Evolutionary conservation across 2,888 invertebrate genomes (phyloP).

Genomic region (Molorchus minor): DNA sequence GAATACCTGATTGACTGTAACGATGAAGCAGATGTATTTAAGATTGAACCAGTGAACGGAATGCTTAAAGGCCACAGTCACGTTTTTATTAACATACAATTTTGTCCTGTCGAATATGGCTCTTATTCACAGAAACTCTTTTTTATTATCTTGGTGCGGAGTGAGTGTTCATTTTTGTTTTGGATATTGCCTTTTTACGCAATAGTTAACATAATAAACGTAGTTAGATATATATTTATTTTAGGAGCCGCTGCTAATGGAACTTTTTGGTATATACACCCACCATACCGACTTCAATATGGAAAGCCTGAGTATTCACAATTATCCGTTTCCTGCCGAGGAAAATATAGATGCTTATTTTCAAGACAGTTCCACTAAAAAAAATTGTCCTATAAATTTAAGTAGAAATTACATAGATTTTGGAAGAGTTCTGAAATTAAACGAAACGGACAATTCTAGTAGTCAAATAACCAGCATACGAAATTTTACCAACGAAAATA

Average conservation of each 20-base stretch:
- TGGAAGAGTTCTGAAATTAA: conserved; percentile 46
- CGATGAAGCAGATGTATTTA: conserved; percentile 54
- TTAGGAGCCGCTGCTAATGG: conserved; percentile 55
- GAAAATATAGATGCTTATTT: conserved; percentile 50
- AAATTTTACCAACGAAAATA: conserved; percentile 45
- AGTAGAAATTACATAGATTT: conserved; percentile 57
- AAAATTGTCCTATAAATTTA: conserved; percentile 51
- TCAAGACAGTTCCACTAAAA: conserved; percentile 44
- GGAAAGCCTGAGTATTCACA: not conserved
- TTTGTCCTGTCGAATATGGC: conserved; percentile 51
- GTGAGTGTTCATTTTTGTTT: conserved; percentile 50
- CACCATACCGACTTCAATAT: not conserved
- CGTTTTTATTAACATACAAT: conserved; percentile 54
- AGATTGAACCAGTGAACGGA: conserved; percentile 53
- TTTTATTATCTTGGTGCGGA: conserved; percentile 58
- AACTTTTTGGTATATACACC: conserved; percentile 49
- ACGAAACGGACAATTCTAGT: conserved; percentile 10
- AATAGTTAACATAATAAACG: not conserved
- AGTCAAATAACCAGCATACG: conserved; percentile 30
- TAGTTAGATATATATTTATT: conserved; percentile 28
- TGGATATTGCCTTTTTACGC: not conserved
- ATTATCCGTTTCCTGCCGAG: conserved; percentile 36
- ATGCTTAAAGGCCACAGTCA: conserved; percentile 49
- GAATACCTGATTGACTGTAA: conserved; percentile 57
- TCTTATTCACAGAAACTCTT: conserved; percentile 53